Base-by-base conservation (phyloP, 2,888 invertebrate species). In the Matsumyia berberina region DNA sequence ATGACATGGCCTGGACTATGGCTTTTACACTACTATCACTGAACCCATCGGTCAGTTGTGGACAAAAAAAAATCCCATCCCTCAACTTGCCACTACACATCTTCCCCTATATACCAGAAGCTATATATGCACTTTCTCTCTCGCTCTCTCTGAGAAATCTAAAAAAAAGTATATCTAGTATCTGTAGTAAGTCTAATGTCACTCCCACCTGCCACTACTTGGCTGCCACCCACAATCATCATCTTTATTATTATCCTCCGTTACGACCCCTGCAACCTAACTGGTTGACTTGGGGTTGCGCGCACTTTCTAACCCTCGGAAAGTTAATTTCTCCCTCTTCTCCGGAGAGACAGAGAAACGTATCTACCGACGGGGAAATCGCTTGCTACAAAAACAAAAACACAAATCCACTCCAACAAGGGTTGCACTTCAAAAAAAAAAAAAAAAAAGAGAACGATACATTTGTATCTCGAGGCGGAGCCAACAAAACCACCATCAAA, bases 1-100 rank as follows among this genome's bases (percentile, higher is more conserved):
- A 89, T 91, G 90, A 90, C 90, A 91, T 90, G 90, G 89, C 90
- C 89, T 88, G 89, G 89, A 89, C 90, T 89, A 89, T 89, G 89
- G 89, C 89, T 90, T 90, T 85, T 87, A 86, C 78, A 86, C 78
- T 69, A 78, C 77, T 70, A 73, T 81, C 62, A 78, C 86, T 86
- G 87, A 87, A 87, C 86, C 44, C 70, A 82, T 86, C 86, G 87
- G 87, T 86, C 86, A 86, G 74, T 79, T 62, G 74, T 37, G 70
- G 42, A 46, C 15, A 57, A 33, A 42, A 60, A 57, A 53, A 57
- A 76, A 60, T n/a, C 17, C 6, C 70, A 58, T 53, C 72, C 77
- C 60, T 31, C 46, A 70, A 44, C 37, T 49, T 76, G 24, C 35
- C 49, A 55, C 31, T 51, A 29, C 60, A 44, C 70, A 51, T 42